phyloP scores from a whole-genome alignment of 2,888 invertebrate species.

The Trachelus troglodyta region DNA sequence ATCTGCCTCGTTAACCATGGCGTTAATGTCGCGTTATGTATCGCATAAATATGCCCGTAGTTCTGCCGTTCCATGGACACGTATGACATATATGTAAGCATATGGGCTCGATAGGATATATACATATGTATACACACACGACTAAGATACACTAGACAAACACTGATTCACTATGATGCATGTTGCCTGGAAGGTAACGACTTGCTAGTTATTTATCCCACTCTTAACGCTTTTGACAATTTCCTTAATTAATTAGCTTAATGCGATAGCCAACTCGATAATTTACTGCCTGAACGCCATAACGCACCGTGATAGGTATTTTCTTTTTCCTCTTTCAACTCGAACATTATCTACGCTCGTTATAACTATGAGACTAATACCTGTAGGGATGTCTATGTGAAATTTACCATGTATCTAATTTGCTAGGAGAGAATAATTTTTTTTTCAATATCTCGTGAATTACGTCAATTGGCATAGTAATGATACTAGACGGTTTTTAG shows the following conservation, averaged over 20 bases:
- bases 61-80: neutral
- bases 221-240: neutral
- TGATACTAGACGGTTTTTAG: neutral
- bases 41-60: slow-evolving; percentile 18
- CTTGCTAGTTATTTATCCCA: neutral
- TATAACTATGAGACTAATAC: neutral
- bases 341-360: neutral
- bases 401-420: neutral
- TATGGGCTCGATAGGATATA: neutral
- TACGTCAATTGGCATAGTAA: neutral
- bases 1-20: slow-evolving; percentile 31
- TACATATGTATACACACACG: neutral
- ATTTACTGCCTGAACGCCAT: neutral
- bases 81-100: neutral
- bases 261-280: neutral
- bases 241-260: slow-evolving; percentile 7
- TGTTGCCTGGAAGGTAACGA: neutral
- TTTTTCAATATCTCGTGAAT: neutral
- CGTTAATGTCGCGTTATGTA: slow-evolving; percentile 29
- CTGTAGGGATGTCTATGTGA: neutral
- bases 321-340: neutral
- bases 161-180: slow-evolving; percentile 1
- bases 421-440: neutral
- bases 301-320: neutral
- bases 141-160: neutral